Evolutionary conservation across 2,113 vertebrate species (phyloP).

Genomic region (Corythaeola cristata): DNA sequence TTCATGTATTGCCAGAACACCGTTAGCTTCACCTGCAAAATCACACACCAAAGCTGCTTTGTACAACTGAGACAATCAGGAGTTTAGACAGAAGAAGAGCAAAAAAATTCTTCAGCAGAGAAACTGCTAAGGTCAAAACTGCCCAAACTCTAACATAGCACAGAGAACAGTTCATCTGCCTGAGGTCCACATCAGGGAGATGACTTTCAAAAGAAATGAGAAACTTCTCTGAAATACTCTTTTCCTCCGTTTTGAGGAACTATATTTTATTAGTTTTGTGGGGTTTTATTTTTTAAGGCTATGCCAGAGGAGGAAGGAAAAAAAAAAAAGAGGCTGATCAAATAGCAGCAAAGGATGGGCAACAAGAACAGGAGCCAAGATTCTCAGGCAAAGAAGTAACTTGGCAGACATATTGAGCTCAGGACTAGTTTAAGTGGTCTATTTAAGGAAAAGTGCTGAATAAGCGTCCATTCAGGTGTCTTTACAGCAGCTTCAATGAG

Average conservation of each 20-base stretch:
- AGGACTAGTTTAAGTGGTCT: constrained; percentile 9
- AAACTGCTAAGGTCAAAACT: neutral
- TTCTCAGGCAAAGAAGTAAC: neutral
- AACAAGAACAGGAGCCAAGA: neutral
- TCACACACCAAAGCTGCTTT: neutral
- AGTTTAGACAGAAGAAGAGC: neutral
- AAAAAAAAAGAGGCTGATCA: neutral
- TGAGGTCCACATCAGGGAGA: neutral
- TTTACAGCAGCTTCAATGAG: neutral
- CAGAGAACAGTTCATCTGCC: neutral
- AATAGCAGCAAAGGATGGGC: neutral
- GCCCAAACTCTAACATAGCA: neutral
- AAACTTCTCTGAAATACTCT: neutral
- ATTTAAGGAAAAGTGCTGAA: neutral
- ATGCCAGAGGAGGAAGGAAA: accelerated
- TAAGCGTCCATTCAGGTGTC: neutral
- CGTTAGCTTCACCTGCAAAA: constrained; percentile 83
- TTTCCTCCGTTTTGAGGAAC: neutral
- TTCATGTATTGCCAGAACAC: constrained; percentile 91
- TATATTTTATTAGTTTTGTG: neutral
- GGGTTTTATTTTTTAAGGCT: neutral
- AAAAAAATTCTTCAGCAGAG: neutral
- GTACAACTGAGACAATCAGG: neutral
- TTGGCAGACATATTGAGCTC: neutral
- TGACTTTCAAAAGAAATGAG: neutral